These are phyloP conservation scores for Phrixothrix hirtus DNA, from an alignment of 2,888 invertebrate genomes.

Conservation along the genomic window DNA sequence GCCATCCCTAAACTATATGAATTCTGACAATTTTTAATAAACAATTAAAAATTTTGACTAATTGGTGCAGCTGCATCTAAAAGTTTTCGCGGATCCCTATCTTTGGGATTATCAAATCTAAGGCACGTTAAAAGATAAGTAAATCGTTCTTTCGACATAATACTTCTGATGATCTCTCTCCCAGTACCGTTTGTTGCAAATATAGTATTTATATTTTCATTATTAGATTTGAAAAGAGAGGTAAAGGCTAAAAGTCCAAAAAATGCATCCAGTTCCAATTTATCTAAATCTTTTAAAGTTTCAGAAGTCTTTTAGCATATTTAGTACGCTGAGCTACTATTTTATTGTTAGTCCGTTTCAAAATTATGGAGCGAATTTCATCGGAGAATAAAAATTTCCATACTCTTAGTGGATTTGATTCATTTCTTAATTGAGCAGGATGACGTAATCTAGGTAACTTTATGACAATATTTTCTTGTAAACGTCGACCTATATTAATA, in stretches of 20 bases:
- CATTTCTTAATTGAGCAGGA: too few relatives aligned
- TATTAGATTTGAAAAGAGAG: background rate
- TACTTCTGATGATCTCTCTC: background rate
- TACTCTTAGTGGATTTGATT: too few relatives aligned
- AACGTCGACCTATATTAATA: too few relatives aligned
- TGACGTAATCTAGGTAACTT: too few relatives aligned
- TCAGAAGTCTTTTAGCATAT: background rate
- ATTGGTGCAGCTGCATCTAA: background rate
- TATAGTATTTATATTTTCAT: background rate
- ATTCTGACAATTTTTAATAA: background rate
- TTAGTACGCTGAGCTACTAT: too few relatives aligned
- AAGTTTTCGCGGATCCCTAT: background rate
- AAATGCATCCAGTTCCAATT: background rate
- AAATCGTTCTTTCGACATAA: slow-evolving; percentile 9
- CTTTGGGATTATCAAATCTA: background rate
- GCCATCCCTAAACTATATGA: background rate
- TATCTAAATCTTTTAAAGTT: background rate
- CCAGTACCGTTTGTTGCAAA: slow-evolving; percentile 2
- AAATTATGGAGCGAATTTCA: too few relatives aligned
- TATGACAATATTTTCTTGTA: too few relatives aligned
- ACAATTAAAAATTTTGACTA: background rate
- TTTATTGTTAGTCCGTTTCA: too few relatives aligned
- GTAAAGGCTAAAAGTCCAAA: background rate
- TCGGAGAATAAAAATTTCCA: too few relatives aligned
- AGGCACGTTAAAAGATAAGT: slow-evolving; percentile 1